Evolutionary conservation across 2,797 vertebrate species (phyloP).

Genomic region (Choloepus didactylus): DNA sequence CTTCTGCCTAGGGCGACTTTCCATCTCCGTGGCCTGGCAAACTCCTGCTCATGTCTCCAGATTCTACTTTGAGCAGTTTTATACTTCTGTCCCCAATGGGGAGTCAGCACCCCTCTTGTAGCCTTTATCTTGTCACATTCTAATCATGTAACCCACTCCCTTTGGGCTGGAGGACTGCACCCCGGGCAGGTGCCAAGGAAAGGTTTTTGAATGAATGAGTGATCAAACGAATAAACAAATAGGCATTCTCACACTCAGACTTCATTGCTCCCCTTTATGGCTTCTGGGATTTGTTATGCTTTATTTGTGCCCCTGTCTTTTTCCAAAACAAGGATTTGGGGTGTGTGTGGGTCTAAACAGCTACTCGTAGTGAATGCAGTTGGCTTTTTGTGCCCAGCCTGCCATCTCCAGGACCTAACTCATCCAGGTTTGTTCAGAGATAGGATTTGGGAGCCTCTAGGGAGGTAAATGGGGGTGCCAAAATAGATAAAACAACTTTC

Average conservation of each 20-base stretch:
- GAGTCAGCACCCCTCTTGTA: not conserved
- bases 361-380: not conserved
- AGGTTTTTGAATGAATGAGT: not conserved
- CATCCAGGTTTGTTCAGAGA: not conserved
- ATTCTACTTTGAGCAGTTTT: not conserved
- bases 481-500: not conserved
- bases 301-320: not conserved
- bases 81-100: fast-evolving
- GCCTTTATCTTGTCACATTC: fast-evolving
- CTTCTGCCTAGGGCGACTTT: not conserved
- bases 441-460: not conserved
- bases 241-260: not conserved
- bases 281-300: not conserved
- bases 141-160: fast-evolving
- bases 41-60: not conserved
- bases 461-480: not conserved
- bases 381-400: not conserved
- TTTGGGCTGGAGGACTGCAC: not conserved
- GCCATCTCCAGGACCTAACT: fast-evolving
- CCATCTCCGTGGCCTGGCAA: not conserved
- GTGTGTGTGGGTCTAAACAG: not conserved
- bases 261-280: not conserved
- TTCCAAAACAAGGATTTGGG: not conserved
- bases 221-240: not conserved
- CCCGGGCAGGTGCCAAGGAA: not conserved